Evolutionary conservation across 1,140 invertebrate species (phyloP).

Genomic region (Drosophila orosa): DNA sequence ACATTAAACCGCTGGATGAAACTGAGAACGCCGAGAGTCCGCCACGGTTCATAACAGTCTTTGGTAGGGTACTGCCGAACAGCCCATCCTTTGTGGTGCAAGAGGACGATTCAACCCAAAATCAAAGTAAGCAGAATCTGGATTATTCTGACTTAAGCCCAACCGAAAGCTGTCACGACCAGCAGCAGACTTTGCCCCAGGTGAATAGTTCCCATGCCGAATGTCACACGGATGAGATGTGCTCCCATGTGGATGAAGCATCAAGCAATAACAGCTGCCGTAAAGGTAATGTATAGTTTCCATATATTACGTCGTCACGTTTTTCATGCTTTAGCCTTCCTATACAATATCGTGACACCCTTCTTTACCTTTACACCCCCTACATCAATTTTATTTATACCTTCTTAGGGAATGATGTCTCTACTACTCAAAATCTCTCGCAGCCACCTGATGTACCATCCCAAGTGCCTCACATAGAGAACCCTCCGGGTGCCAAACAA

Average conservation of each 20-base stretch:
- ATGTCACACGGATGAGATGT: neutral
- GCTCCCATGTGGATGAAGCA: neutral
- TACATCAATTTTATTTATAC: neutral
- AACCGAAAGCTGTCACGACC: neutral
- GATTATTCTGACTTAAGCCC: neutral
- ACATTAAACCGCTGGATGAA: slow-evolving; percentile 1
- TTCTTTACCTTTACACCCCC: neutral
- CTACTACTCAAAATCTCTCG: neutral
- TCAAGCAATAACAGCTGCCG: neutral
- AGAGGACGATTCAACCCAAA: slow-evolving; percentile 37
- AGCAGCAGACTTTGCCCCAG: neutral
- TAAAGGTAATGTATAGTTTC: neutral
- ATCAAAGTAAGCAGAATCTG: slow-evolving; percentile 23
- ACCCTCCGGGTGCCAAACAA: neutral
- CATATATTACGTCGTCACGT: neutral
- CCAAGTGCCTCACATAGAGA: neutral
- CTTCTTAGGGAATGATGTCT: neutral
- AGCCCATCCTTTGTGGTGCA: slow-evolving; percentile 62
- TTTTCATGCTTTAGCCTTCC: neutral
- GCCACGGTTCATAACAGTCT: slow-evolving; percentile 32
- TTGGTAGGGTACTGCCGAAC: slow-evolving; percentile 31
- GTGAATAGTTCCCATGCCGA: neutral
- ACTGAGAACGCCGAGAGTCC: neutral
- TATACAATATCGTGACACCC: neutral
- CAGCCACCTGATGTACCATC: neutral